These are phyloP conservation scores for Strigamia transsilvanica DNA, from an alignment of 2,888 invertebrate species.

Conservation along the genomic window DNA sequence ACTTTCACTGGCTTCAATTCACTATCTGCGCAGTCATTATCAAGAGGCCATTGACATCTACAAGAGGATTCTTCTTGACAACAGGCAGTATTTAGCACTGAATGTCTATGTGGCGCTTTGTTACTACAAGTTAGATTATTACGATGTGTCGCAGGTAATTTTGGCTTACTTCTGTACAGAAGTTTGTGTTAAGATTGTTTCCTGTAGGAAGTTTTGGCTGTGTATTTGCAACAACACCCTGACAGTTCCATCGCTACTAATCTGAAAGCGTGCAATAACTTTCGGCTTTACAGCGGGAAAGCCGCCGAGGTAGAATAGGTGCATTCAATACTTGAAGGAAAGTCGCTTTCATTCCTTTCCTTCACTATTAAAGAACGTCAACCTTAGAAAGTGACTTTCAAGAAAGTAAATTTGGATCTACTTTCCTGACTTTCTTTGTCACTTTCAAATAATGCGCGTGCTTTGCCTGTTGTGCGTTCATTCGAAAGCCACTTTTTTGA, in stretches of 20 bases:
- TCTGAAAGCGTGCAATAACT: slow-evolving; percentile 85
- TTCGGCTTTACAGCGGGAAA: slow-evolving; percentile 88
- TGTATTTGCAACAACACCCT: slow-evolving; percentile 88
- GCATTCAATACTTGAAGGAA: no score
- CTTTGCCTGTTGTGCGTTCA: no score
- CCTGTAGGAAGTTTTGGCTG: slow-evolving; percentile 81
- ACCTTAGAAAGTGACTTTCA: no score
- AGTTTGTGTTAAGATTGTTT: slow-evolving; percentile 40
- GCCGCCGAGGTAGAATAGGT: slow-evolving; percentile 76
- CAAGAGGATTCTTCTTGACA: slow-evolving; percentile 88
- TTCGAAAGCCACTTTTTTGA: no score
- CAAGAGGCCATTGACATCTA: slow-evolving; percentile 99
- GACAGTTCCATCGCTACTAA: slow-evolving; percentile 96
- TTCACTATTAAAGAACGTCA: no score
- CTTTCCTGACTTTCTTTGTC: no score
- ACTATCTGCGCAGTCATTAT: slow-evolving; percentile 94
- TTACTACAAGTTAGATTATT: slow-evolving; percentile 98
- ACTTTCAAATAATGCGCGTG: no score
- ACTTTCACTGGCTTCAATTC: slow-evolving; percentile 92
- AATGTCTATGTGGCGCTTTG: slow-evolving; percentile 98
- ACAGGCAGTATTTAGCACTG: slow-evolving; percentile 90
- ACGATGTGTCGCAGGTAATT: slow-evolving; percentile 87
- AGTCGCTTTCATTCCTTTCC: no score
- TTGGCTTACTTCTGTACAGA: not conserved
- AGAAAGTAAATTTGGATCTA: no score